Evolutionary conservation across 2,113 vertebrate species (phyloP).

Genomic region (Hemiscyllium ocellatum): DNA sequence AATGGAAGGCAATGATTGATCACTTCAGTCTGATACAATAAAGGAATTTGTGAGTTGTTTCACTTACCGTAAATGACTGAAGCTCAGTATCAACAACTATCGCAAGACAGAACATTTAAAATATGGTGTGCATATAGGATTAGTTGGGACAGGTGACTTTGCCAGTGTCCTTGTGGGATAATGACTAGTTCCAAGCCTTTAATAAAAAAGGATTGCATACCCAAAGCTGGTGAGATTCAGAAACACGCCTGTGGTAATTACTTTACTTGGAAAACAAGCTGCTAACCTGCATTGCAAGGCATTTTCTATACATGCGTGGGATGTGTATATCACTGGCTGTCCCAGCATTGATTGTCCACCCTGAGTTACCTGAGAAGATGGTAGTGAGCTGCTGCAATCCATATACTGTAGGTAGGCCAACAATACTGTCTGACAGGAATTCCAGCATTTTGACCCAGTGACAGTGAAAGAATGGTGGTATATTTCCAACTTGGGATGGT

Average conservation of each 20-base stretch:
- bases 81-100: background rate
- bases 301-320: no score
- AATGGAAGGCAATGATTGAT: background rate
- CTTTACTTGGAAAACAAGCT: background rate
- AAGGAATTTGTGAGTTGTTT: background rate
- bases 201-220: background rate
- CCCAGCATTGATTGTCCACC: no score
- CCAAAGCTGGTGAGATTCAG: background rate
- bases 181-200: background rate
- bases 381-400: no score
- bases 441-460: no score
- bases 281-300: background rate
- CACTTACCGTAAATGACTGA: background rate
- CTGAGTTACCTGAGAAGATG: no score
- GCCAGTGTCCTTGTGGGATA: background rate
- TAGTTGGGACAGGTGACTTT: background rate
- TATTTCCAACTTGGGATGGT: no score
- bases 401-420: no score
- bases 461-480: no score
- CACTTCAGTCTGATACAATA: background rate
- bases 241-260: background rate
- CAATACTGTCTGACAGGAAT: no score
- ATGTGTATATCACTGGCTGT: no score
- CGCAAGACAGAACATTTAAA: background rate
- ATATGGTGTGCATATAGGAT: background rate